These are phyloP conservation scores for Solea senegalensis DNA, from an alignment of 2,113 vertebrate species.

Conservation along the genomic window DNA sequence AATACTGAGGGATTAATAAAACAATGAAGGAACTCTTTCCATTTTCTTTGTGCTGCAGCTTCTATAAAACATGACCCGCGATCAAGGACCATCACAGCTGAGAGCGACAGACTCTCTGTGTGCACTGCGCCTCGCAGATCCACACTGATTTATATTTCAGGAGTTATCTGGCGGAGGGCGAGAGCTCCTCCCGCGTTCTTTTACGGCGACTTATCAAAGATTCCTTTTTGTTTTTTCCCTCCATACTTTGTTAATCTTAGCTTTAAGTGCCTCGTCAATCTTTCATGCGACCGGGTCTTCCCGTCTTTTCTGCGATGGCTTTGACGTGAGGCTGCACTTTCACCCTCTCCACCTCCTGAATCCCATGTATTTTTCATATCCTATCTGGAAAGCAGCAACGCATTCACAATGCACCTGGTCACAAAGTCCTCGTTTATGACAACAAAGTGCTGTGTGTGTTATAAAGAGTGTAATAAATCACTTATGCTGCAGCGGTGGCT, in stretches of 20 bases:
- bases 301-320: constrained; percentile 70
- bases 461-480: too few relatives aligned
- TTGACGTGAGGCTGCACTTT: constrained; percentile 74
- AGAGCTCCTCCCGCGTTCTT: constrained; percentile 50
- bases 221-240: constrained; percentile 72
- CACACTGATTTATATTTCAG: constrained; percentile 81
- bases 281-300: constrained; percentile 65
- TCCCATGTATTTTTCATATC: constrained; percentile 74
- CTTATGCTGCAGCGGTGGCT: too few relatives aligned
- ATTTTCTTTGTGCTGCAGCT: constrained; percentile 65
- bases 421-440: constrained; percentile 11
- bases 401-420: constrained; percentile 18
- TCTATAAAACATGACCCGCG: constrained; percentile 90
- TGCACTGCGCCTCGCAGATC: constrained; percentile 81
- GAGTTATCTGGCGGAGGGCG: constrained; percentile 72
- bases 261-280: constrained; percentile 77
- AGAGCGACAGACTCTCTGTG: constrained; percentile 48
- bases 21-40: constrained; percentile 47
- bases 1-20: constrained; percentile 73
- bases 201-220: constrained; percentile 71
- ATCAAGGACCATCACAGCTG: constrained; percentile 80
- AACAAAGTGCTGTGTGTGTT: background rate
- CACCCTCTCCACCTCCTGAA: constrained; percentile 67
- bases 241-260: constrained; percentile 71
- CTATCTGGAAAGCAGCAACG: constrained; percentile 46